These are phyloP conservation scores for Cactoblastis cactorum DNA, from an alignment of 2,888 invertebrate genomes.

Conservation along the genomic window DNA sequence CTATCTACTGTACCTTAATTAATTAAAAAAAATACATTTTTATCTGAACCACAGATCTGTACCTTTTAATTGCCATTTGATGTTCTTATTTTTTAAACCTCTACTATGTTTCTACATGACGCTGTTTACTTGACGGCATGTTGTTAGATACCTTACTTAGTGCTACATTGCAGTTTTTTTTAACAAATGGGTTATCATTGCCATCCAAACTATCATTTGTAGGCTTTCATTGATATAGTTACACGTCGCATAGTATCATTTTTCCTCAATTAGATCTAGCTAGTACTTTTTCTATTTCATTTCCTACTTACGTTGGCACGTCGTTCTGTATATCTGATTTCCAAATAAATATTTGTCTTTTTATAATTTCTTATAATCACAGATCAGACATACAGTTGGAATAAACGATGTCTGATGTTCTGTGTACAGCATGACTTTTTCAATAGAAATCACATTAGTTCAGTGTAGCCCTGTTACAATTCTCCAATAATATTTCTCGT, in stretches of 20 bases:
- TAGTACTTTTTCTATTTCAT: conserved; percentile 27
- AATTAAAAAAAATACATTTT: conserved; percentile 23
- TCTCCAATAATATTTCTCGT: conserved; percentile 72
- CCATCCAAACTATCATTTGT: conserved; percentile 21
- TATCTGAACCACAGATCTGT: conserved; percentile 32
- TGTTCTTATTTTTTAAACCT: conserved; percentile 26
- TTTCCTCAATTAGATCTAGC: conserved; percentile 57
- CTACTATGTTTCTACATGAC: conserved; percentile 17
- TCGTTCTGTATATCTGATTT: conserved; percentile 2
- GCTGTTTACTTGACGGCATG: conserved; percentile 26
- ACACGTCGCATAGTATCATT: conserved; percentile 26
- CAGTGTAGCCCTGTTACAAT: conserved; percentile 31
- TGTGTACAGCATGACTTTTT: conserved; percentile 24
- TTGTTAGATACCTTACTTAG: conserved; percentile 22
- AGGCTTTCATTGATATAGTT: conserved; percentile 21
- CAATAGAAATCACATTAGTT: conserved; percentile 31
- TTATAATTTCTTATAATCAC: conserved; percentile 21
- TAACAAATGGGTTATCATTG: conserved; percentile 16
- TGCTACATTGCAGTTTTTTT: conserved; percentile 22
- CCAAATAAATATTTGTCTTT: conserved; percentile 18
- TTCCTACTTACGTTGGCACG: conserved; percentile 31
- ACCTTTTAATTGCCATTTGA: conserved; percentile 19
- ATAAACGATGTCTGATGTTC: conserved; percentile 14
- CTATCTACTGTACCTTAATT: no score
- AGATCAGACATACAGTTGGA: background rate